A percentile compares a stretch with the other conserved stretches of the same genome.
phyloP scores from a whole-genome alignment of 1,140 invertebrate genomes.

The Pseudomyrmex gracilis region DNA sequence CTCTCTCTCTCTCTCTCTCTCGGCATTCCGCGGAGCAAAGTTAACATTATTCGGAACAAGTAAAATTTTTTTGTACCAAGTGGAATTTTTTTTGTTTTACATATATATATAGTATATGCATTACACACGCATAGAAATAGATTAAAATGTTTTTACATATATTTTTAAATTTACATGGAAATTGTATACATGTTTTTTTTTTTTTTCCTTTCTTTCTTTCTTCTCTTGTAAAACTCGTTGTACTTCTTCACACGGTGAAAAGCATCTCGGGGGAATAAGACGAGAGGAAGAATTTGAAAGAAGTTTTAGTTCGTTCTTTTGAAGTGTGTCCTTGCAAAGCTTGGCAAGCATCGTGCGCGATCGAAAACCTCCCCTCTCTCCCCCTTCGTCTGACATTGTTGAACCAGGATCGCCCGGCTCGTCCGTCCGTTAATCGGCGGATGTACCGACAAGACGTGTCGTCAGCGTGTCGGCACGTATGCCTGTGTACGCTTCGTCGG shows the following conservation, averaged over 20 bases:
- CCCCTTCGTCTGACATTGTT: slow-evolving; percentile 31
- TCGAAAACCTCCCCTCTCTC: not conserved
- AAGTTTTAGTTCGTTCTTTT: not conserved
- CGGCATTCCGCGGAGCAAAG: no score
- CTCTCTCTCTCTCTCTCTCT: no score
- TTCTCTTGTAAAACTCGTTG: no score
- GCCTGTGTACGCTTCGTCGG: slow-evolving; percentile 36
- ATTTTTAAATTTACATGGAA: not conserved
- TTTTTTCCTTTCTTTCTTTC: no score
- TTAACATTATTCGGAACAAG: no score
- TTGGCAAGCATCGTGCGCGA: slow-evolving; percentile 13
- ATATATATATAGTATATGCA: no score
- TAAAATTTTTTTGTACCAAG: not conserved
- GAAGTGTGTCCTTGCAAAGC: slow-evolving; percentile 4
- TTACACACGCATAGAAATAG: no score
- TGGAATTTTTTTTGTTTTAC: not conserved
- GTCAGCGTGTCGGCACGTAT: slow-evolving; percentile 50
- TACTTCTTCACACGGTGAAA: no score
- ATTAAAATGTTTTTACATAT: no score
- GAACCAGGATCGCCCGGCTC: slow-evolving; percentile 34
- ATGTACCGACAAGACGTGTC: slow-evolving; percentile 54
- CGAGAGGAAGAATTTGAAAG: slow-evolving; percentile 13
- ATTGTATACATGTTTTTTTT: not conserved
- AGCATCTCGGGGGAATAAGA: not conserved
- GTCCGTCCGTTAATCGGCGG: slow-evolving; percentile 55